phyloP scores from a whole-genome alignment of 1,140 invertebrate species.

The Leguminivora glycinivorella region DNA sequence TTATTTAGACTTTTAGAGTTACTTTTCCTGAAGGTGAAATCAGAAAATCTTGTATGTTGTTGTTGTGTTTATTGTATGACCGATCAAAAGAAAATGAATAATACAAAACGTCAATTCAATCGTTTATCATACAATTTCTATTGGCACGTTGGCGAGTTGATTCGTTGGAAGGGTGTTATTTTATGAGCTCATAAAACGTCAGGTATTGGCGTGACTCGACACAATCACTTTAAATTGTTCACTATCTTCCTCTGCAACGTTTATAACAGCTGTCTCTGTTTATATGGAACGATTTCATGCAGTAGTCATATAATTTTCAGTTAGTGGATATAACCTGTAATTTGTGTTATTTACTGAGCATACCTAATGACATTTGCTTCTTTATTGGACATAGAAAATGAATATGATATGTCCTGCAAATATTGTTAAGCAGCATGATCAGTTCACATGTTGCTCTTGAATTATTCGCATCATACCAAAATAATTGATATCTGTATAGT shows the following conservation, averaged over 20 bases:
- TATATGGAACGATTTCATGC: background rate
- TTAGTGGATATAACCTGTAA: background rate
- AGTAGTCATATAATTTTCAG: background rate
- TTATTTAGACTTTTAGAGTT: too few relatives aligned
- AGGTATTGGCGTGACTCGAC: slow-evolving; percentile 3
- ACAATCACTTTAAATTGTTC: slow-evolving; percentile 17
- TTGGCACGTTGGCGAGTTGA: background rate
- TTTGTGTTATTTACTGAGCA: background rate
- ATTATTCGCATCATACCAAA: background rate
- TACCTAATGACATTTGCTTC: background rate
- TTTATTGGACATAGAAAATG: background rate
- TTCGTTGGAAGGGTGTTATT: slow-evolving; percentile 7
- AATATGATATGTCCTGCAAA: background rate
- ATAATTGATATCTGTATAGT: background rate
- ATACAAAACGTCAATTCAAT: background rate
- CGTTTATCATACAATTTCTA: background rate
- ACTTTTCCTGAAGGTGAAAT: too few relatives aligned
- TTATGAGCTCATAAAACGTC: background rate
- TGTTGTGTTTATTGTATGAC: too few relatives aligned
- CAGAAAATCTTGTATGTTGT: too few relatives aligned
- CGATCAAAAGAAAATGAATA: too few relatives aligned
- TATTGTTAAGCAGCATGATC: background rate
- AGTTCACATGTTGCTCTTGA: background rate
- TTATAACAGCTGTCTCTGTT: background rate
- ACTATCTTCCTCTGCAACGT: background rate